Base-by-base conservation (phyloP, 2,113 vertebrate species). In the Scartelaos histophorus region DNA sequence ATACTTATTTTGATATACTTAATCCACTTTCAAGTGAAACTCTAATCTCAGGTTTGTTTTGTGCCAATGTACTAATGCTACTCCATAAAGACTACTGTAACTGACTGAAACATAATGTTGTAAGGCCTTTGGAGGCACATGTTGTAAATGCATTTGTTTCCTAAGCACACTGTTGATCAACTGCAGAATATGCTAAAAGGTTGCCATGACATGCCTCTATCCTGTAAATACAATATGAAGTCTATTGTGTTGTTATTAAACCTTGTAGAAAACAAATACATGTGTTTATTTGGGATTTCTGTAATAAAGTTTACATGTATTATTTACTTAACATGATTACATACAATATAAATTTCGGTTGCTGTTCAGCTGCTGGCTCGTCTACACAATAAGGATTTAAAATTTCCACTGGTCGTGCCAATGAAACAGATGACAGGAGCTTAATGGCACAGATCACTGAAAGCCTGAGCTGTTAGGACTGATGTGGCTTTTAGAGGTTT, bases 401-500 rank as follows among this genome's bases (percentile, higher is more conserved):
- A 75, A 75, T 71, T 61, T 74, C 61, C 60, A 46, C 34, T 51
- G 73, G 76, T 70, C 17, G 57, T 69, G 78, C 76, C 74, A 85
- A 84, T 88, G 85, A 85, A 90, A 80, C 85, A 58, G 76, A 70
- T 72, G 82, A 82, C 75, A 73, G 60, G 49, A n/a, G 81, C 70
- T 90, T 82, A 76, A 72, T 82, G 56, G 70, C 68, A 80, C 43
- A 56, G 62, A 77, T 65, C 3, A 53, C 73, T 62, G 75, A 65
- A 69, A 62, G 21, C 45, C 47, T 46, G 57, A 71, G 81, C 83
- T 80, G 81, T 80, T 65, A 81, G 75, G 75, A 79, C 79, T 85
- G 80, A 85, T 77, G 70, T 85, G 78, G 79, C 73, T 81, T 82
- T 86, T 77, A 84, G 71, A 76, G 72, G 74, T 81, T 89, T 80